Evolutionary conservation across 1,140 invertebrate species (phyloP), one percentile per base, ranked within the genome.

Genomic region (Drosophila parvula): DNA sequence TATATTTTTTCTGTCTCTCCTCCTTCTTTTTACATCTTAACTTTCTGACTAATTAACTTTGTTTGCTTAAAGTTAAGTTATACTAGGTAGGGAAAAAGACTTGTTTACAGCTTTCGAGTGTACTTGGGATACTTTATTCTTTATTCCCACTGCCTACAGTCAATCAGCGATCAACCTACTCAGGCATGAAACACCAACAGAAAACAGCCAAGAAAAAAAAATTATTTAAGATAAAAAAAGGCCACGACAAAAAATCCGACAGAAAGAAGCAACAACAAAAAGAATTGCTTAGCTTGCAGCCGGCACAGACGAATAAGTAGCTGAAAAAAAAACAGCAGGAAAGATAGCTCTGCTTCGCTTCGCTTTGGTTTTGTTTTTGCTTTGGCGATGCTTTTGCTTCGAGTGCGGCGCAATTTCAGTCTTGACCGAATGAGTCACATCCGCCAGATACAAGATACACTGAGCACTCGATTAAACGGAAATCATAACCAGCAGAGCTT

Each of bases 361-460:
- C 16, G 50, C 34, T 45, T 57, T 18, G 34, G 10, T 22, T 22
- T 22, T 22, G 22, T 3, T 22, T 70, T 47, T 32, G 36, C 50
- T 57, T 55, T 43, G 22, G 22, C 22, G 22, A 1, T 16, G 40
- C 36, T 51, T 65, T 40, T 18, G 60, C 55, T 44, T 61, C 34
- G 67, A 63, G 47, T 74, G 70, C 65, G 71, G 51, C 60, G 70
- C 67, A 84, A 79, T 79, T 83, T 74, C 68, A 63, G 59, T 71
- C 78, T 82, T 53, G 75, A 68, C 61, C 77, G 75, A 75, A 85
- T 85, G 82, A 85, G 58, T 85, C 82, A 85, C 79, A 86, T 85
- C 82, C 82, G 82, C 67, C 81, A 64, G 69, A 61, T 61, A 78
- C 74, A 30, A 38, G 32, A 51, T 69, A 69, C 65, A 64, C 3